phyloP scores from a whole-genome alignment of 2,113 vertebrate genomes.

The Malaclemys terrapin region DNA sequence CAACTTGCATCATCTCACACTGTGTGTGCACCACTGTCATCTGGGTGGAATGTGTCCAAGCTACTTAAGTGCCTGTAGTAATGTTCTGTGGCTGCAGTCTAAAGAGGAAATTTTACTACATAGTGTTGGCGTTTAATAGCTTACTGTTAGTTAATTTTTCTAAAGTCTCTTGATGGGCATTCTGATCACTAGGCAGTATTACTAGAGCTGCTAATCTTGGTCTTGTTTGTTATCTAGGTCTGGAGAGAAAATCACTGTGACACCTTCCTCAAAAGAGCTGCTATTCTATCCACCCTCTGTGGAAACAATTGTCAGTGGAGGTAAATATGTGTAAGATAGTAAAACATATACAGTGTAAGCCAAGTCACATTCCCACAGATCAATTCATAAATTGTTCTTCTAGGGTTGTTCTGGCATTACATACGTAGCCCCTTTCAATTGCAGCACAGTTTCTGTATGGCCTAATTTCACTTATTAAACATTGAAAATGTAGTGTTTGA shows the following conservation, averaged over 20 bases:
- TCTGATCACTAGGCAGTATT: background rate
- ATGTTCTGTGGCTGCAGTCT: background rate
- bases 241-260: constrained; percentile 96
- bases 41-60: background rate
- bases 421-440: background rate
- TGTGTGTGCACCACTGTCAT: accelerated
- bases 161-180: background rate
- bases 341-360: background rate
- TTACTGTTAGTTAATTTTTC: background rate
- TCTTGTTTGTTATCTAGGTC: constrained; percentile 80
- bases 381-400: background rate
- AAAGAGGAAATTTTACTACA: background rate
- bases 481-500: background rate
- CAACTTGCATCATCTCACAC: background rate
- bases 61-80: accelerated
- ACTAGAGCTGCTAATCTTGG: background rate
- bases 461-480: background rate
- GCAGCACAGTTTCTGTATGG: background rate
- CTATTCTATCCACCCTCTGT: constrained; percentile 96
- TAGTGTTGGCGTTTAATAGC: background rate
- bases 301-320: constrained; percentile 94
- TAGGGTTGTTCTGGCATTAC: background rate
- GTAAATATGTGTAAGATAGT: constrained; percentile 68
- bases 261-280: constrained; percentile 94
- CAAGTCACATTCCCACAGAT: background rate